These are phyloP conservation scores for Phoronis australis DNA, from an alignment of 2,888 invertebrate species.

Conservation along the genomic window DNA sequence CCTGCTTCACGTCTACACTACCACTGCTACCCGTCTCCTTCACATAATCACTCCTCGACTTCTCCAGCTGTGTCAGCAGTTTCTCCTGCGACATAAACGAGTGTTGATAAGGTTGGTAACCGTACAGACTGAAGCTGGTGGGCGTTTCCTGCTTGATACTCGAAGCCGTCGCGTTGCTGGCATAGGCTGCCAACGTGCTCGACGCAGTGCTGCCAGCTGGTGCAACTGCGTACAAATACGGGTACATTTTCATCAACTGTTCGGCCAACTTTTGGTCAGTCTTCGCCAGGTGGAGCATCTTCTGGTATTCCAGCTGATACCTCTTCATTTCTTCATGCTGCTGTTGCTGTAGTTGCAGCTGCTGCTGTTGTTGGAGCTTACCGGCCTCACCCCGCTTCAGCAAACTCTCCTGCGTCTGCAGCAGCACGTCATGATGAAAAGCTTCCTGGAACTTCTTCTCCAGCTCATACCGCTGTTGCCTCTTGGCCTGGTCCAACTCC, in stretches of 20 bases:
- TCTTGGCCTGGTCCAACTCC: background rate
- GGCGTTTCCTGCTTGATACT: conserved; percentile 23
- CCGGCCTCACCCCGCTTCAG: too few species aligned
- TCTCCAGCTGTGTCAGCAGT: conserved; percentile 16
- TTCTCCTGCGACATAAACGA: conserved; percentile 49
- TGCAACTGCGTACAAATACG: background rate
- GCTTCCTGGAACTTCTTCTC: conserved; percentile 2
- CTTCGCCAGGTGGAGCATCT: too few species aligned
- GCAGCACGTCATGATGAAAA: conserved; percentile 1
- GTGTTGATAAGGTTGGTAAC: conserved; percentile 50
- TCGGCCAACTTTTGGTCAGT: background rate
- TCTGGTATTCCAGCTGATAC: too few species aligned
- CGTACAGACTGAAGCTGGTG: conserved; percentile 51
- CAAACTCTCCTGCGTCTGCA: too few species aligned
- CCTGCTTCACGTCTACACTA: background rate
- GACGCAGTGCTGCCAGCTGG: background rate
- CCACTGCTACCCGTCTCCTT: background rate
- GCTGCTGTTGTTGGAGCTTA: background rate
- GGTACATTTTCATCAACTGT: too few species aligned
- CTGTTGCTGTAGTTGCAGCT: background rate
- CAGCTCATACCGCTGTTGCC: background rate
- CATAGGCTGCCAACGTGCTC: background rate
- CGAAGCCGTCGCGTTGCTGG: background rate
- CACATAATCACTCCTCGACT: conserved; percentile 15
- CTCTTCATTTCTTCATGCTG: conserved; percentile 1